A percentile compares a stretch with the other conserved stretches of the same genome.
Evolutionary conservation across 2,797 vertebrate genomes (phyloP).

Genomic region (Propithecus perrieri): DNA sequence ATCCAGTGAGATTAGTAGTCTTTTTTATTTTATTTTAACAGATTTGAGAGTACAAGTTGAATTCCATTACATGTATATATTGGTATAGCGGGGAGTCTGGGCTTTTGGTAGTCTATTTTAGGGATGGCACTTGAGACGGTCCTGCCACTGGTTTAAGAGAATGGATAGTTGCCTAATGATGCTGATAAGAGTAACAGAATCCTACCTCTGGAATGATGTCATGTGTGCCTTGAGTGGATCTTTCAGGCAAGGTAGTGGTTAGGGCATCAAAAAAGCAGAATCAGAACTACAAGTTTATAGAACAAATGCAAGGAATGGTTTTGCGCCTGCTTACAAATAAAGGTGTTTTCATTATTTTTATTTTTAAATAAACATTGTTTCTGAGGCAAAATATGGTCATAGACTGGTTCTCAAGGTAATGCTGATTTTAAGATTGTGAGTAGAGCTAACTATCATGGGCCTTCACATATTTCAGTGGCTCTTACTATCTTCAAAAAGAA

Average conservation of each 20-base stretch:
- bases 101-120: neutral
- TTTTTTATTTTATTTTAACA: neutral
- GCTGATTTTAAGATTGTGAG: neutral
- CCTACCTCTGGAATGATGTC: neutral
- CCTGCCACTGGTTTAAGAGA: neutral
- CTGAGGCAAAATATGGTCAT: neutral
- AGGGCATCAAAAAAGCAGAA: neutral
- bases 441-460: neutral
- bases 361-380: neutral
- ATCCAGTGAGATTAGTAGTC: neutral
- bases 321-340: neutral
- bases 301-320: neutral
- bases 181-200: neutral
- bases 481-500: neutral
- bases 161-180: neutral
- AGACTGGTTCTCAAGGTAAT: neutral
- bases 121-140: fast-evolving
- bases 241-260: neutral
- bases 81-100: neutral
- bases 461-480: neutral
- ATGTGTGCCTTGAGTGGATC: neutral
- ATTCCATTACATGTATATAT: neutral
- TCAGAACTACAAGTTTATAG: neutral
- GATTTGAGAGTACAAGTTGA: neutral
- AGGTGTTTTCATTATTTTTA: neutral